phyloP scores from a whole-genome alignment of 2,797 vertebrate genomes.

The Schizopygopsis pylzovi region DNA sequence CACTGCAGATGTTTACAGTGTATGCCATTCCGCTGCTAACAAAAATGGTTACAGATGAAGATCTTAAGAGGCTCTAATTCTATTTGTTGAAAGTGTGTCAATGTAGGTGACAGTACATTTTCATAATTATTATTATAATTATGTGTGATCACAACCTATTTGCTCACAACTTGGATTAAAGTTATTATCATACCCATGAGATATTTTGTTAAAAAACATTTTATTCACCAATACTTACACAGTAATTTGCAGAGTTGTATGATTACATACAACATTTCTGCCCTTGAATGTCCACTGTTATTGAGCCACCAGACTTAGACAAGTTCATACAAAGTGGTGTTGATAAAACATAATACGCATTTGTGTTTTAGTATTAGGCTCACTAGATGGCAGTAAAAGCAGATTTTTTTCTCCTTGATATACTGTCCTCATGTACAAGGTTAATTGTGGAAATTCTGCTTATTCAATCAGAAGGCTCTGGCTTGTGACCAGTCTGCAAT shows the following conservation, averaged over 20 bases:
- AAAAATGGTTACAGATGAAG: slow-evolving; percentile 23
- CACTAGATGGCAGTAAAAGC: slow-evolving; percentile 58
- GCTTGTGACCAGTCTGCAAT: not conserved
- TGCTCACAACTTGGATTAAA: not conserved
- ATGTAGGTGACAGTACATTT: not conserved
- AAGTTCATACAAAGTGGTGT: not conserved
- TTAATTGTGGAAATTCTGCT: slow-evolving; percentile 22
- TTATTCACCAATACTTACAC: slow-evolving; percentile 20
- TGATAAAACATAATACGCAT: slow-evolving; percentile 20
- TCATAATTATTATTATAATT: not conserved
- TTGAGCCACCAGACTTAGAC: not conserved
- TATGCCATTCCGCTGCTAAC: slow-evolving; percentile 1
- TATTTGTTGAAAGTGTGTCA: slow-evolving; percentile 16
- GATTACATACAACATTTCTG: not conserved
- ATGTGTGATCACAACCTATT: not conserved
- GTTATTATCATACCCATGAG: not conserved
- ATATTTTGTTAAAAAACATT: not conserved
- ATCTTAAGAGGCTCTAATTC: slow-evolving; percentile 27
- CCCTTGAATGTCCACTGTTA: not conserved
- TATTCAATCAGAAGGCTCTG: slow-evolving; percentile 1
- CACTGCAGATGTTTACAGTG: slow-evolving; percentile 32
- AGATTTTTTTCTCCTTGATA: slow-evolving; percentile 14
- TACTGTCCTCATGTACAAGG: not conserved
- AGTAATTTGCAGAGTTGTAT: not conserved
- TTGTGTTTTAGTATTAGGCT: slow-evolving; percentile 33